A percentile compares a stretch with the other conserved stretches of the same genome.
Conservation (phyloP, 2,797 vertebrate species). For the Vireo griseus region DNA sequence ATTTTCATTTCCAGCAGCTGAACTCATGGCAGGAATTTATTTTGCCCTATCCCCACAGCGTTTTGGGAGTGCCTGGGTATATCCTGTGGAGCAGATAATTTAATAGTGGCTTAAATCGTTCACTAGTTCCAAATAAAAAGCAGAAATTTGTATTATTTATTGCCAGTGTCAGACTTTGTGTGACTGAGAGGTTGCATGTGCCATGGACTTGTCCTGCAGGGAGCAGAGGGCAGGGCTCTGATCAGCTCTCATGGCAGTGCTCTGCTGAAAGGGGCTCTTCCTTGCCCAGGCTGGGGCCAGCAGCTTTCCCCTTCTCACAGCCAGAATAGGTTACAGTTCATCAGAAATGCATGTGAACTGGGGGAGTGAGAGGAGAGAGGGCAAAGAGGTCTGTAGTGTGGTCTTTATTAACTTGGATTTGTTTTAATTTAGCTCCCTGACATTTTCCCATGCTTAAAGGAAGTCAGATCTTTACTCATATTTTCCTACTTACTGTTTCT, state of each 20-base stretch:
- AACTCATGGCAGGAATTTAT: conserved; percentile 8
- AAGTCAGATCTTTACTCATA: conserved; percentile 2
- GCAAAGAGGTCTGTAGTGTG: neutral
- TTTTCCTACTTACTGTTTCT: conserved; percentile 7
- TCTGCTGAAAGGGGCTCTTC: neutral
- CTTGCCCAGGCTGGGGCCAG: neutral
- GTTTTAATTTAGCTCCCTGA: conserved; percentile 11
- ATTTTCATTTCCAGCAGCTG: conserved; percentile 45
- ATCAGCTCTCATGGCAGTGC: neutral
- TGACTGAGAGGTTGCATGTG: neutral
- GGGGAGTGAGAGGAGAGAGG: neutral
- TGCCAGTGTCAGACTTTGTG: neutral
- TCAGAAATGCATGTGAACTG: neutral
- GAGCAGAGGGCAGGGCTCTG: neutral
- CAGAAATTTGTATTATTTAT: neutral
- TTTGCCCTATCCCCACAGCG: neutral
- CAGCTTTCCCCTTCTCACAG: neutral
- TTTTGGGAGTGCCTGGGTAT: neutral
- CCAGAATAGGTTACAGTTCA: neutral
- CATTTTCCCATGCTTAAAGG: conserved; percentile 38
- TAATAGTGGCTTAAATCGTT: neutral
- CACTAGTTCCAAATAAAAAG: neutral
- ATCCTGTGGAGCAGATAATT: neutral
- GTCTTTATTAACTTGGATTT: neutral
- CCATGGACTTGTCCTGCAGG: neutral